Conservation (phyloP, 1,140 invertebrate genomes). For the Stegodyphus mimosarum region DNA sequence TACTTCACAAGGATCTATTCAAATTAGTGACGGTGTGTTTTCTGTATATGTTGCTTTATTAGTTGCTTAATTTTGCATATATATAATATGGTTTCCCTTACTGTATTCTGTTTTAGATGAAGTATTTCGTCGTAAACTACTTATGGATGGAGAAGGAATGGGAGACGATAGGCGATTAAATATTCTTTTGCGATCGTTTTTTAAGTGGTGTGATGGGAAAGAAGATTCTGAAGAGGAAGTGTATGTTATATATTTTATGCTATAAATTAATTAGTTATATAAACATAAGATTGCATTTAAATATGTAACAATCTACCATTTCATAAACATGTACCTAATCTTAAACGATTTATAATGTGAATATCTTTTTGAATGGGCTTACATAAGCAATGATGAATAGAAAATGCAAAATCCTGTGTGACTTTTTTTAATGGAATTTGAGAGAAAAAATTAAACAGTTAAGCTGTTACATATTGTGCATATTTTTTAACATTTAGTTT, state of each 20-base stretch:
- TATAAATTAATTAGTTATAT: not conserved
- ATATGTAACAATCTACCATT: conserved; percentile 11
- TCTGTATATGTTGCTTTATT: not conserved
- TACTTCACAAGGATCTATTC: conserved; percentile 4
- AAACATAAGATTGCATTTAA: not conserved
- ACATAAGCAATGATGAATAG: too few relatives aligned
- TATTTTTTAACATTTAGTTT: too few relatives aligned
- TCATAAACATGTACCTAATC: too few relatives aligned
- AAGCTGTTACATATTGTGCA: too few relatives aligned
- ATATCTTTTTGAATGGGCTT: too few relatives aligned
- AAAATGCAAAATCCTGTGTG: too few relatives aligned
- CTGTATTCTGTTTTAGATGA: conserved; percentile 78
- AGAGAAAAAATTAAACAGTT: too few relatives aligned
- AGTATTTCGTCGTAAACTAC: conserved; percentile 86
- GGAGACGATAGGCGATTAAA: conserved; percentile 92
- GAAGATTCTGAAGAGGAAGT: conserved; percentile 79
- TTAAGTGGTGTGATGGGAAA: conserved; percentile 84
- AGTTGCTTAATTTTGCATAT: not conserved
- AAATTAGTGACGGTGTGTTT: conserved; percentile 31
- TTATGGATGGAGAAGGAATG: conserved; percentile 96
- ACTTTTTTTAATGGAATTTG: too few relatives aligned
- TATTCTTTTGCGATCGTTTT: conserved; percentile 85
- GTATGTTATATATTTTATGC: conserved; percentile 68
- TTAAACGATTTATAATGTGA: too few relatives aligned
- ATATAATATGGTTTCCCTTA: too few relatives aligned